A percentile compares a stretch with the other conserved stretches of the same genome.
Evolutionary conservation across 1,140 invertebrate species (phyloP).

Genomic region (Chelonus insularis): DNA sequence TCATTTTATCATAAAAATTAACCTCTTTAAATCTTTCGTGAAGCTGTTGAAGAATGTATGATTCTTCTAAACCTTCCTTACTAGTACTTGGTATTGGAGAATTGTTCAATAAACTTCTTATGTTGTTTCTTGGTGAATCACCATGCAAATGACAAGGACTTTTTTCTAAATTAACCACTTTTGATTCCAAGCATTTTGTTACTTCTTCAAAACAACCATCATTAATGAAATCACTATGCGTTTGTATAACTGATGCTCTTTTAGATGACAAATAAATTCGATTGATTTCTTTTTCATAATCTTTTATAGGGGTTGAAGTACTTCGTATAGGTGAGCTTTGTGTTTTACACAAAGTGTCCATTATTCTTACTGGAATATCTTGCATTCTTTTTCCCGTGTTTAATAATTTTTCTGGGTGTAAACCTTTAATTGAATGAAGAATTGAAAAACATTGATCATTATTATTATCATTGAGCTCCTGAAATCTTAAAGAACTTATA

Average conservation of each 20-base stretch:
- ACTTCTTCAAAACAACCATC: not conserved
- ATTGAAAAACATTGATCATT: no score
- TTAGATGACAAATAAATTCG: not conserved
- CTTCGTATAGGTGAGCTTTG: not conserved
- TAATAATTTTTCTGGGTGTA: no score
- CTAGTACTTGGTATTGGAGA: conserved; percentile 5
- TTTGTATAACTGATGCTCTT: not conserved
- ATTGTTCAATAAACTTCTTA: not conserved
- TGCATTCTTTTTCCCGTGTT: no score
- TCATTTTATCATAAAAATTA: not conserved
- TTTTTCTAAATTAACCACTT: not conserved
- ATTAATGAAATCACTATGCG: not conserved
- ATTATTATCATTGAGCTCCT: no score
- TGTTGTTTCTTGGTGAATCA: not conserved
- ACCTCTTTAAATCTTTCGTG: not conserved
- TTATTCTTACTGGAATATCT: no score
- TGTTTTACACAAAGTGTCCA: no score
- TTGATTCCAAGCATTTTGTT: not conserved
- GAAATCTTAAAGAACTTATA: not conserved
- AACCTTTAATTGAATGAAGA: no score
- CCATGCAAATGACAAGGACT: not conserved
- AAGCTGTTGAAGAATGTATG: not conserved
- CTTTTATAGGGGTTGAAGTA: not conserved
- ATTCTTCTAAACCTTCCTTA: not conserved
- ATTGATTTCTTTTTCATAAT: not conserved